These are phyloP conservation scores for Griposia aprilina DNA, from an alignment of 2,888 invertebrate genomes.

Conservation along the genomic window DNA sequence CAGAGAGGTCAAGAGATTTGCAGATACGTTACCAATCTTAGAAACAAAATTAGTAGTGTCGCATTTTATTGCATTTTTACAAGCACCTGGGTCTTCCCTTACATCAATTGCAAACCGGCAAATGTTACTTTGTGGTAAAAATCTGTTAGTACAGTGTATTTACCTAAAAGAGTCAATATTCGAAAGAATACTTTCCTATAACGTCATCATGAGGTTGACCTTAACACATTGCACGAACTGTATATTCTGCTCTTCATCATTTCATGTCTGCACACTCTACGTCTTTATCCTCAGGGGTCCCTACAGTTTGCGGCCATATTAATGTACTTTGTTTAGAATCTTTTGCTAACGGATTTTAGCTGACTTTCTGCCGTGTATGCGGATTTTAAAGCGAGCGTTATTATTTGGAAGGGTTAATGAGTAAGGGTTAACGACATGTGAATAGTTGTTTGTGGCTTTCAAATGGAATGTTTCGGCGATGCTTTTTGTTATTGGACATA, in stretches of 20 bases:
- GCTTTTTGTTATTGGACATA: not conserved
- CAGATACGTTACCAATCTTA: not conserved
- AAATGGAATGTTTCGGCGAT: not conserved
- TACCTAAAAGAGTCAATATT: not conserved
- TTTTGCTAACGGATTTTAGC: constrained; percentile 30
- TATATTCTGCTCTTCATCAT: constrained; percentile 22
- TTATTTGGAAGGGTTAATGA: constrained; percentile 16
- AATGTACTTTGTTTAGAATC: constrained; percentile 38
- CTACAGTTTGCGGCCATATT: constrained; percentile 36
- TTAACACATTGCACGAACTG: not conserved
- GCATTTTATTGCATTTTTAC: not conserved
- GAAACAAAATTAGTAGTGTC: not conserved
- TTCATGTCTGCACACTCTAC: too few relatives aligned
- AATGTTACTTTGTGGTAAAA: not conserved
- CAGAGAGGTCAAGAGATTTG: not conserved
- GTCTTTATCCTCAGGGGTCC: too few relatives aligned
- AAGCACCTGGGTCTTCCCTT: not conserved
- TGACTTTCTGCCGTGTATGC: constrained; percentile 16
- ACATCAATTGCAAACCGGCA: not conserved
- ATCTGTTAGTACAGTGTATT: not conserved
- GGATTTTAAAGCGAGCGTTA: not conserved
- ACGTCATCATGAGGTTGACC: not conserved
- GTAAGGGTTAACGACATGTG: not conserved
- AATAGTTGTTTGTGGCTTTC: not conserved
- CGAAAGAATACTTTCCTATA: not conserved